Base-by-base conservation (phyloP, 2,888 invertebrate genomes). In the Neuroscelio doddi region DNA sequence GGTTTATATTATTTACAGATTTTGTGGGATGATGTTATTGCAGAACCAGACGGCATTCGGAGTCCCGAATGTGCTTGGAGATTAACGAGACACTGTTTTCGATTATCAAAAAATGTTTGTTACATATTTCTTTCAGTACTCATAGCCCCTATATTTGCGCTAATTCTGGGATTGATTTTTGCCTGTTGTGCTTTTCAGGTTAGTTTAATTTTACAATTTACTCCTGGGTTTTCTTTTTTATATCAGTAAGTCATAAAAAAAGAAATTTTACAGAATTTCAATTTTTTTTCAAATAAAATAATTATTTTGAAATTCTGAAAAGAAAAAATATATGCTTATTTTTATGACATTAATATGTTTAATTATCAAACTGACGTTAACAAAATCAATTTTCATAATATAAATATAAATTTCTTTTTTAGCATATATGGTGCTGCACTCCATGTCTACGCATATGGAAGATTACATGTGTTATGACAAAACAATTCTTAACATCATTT, bases 401-500 rank as follows among this genome's bases (percentile, higher is more conserved):
- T 10, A 15, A 38, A 9, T 44, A 14, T 8, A 8, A 1, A 3
- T 36, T 41, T 65, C 39, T 47, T 64, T 87, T 87, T 65, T 84
- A 92, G 91, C 91, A 92, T 85, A 90, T 93, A 75, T 93, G 93
- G 93, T 91, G 90, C 78, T 85, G 89, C 26, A 90, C 88, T 0
- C 92, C 93, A 0, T 89, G 89, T 59, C 84, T 92, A 45, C 87
- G 91, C 56, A 87, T 89, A 61, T 87, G 89, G 83, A 90, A 90
- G 84, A 90, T 92, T 76, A 88, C 89, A 77, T 91, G 89, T 77
- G 88, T 89, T 0, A 88, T 89, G 1, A 82, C 87, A 0, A 87
- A 90, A 42, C 88, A 87, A 3, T 87, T 90, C 77, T 84, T 89
- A 52, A 85, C 86, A 41, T 85, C 89, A 0, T 87, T 88, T 71